Conservation (phyloP, 2,113 vertebrate species). For the Macroglossus sobrinus region DNA sequence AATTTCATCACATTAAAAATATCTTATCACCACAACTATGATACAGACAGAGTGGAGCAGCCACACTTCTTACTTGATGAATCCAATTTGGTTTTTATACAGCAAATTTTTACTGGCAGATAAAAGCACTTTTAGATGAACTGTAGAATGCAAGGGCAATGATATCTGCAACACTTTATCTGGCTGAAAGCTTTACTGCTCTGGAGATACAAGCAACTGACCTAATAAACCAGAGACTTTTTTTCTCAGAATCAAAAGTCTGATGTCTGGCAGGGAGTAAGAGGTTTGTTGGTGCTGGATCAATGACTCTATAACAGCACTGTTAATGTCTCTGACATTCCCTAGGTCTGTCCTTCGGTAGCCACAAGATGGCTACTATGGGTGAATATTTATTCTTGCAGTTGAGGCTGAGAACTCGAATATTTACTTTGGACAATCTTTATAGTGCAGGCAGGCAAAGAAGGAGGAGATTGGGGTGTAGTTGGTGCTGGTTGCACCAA, state of each 20-base stretch:
- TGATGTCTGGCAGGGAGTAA: background rate
- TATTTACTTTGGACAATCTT: background rate
- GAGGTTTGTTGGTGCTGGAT: background rate
- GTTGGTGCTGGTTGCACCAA: background rate
- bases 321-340: background rate
- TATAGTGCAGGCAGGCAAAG: background rate
- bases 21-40: background rate
- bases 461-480: background rate
- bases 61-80: constrained; percentile 29
- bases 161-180: background rate
- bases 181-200: constrained; percentile 29
- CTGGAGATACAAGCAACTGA: background rate
- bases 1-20: constrained; percentile 46
- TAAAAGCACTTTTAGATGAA: constrained; percentile 35
- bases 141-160: background rate
- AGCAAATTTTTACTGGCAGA: constrained; percentile 46
- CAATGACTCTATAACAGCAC: background rate
- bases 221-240: constrained; percentile 39
- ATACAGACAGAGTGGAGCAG: background rate
- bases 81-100: constrained; percentile 50
- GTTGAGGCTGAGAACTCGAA: background rate
- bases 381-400: background rate
- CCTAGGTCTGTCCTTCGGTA: background rate
- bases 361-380: background rate
- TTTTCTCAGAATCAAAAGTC: background rate